Base-by-base conservation (phyloP, 2,888 invertebrate species). In the Ellobium chinense region DNA sequence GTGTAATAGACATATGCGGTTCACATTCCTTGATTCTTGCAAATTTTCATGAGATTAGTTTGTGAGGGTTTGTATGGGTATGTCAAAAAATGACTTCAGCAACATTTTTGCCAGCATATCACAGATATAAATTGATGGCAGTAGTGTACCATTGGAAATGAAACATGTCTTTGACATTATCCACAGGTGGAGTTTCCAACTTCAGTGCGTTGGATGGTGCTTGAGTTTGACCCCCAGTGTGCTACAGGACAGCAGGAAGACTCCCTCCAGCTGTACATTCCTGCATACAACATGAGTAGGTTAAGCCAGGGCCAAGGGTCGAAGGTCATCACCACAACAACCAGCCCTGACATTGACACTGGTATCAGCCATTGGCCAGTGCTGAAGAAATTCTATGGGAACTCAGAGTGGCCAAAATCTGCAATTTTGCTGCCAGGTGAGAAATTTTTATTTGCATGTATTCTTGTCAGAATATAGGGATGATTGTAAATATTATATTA, bases 211-310 rank as follows among this genome's bases (percentile, higher is more conserved):
- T 98, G 98, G 97, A 94, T 99, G 91, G 96, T 97, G 21, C 93
- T 99, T 5, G 98, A 99, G 93, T 98, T 99, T 94, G 98, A 98
- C 91, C 95, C 96, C 0, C 95, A 96, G 82, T 98, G 98, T 92
- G 96, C 97, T 74, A 98, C 98, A 0, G 97, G 96, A 1, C 99
- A 98, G 93, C 95, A 96, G 0, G 99, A 99, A 93, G 99, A 99
- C 93, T 96, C 96, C 24, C 91, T 95, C 1, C 94, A 94, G 88
- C 90, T 95, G 62, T 94, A 93, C 87, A 92, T 94, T 37, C 83
- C 83, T 56, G 87, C 89, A 37, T 82, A 83, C 70, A 76, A 54
- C 56, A 69, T 73, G 31, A 74, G 69, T 14, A 77, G 70, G 54
- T 37, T 68, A 5, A 24, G 29, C 9, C 62, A 63, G 60, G 65